Conservation (phyloP, 2,113 vertebrate species). For the Seriola aureovittata region DNA sequence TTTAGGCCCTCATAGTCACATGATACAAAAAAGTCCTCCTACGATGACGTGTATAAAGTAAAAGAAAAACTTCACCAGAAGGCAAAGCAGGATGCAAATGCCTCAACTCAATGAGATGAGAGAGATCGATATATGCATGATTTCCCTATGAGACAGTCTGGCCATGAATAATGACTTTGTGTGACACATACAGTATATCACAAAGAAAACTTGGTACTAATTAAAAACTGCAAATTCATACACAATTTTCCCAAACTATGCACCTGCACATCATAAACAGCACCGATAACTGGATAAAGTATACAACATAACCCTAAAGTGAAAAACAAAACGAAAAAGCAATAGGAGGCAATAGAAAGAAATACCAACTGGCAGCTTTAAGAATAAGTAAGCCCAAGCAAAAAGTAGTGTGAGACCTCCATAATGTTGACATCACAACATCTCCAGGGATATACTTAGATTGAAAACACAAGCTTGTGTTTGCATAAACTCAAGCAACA, state of each 20-base stretch:
- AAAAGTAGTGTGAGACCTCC: not conserved
- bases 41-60: not conserved
- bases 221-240: conserved; percentile 22
- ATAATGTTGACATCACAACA: conserved; percentile 27
- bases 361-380: not conserved
- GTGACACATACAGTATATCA: conserved; percentile 16
- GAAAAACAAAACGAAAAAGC: not conserved
- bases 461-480: conserved; percentile 56
- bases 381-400: not conserved
- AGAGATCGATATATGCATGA: conserved; percentile 62
- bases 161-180: conserved; percentile 67
- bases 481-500: conserved; percentile 58
- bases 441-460: conserved; percentile 52
- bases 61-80: conserved; percentile 58
- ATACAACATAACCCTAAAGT: not conserved
- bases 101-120: conserved; percentile 61
- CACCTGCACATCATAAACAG: not conserved
- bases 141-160: conserved; percentile 69
- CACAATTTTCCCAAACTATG: conserved; percentile 15
- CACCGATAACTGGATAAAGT: not conserved
- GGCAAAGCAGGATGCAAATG: conserved; percentile 87
- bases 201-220: conserved; percentile 18
- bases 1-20: not conserved
- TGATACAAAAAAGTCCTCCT: not conserved
- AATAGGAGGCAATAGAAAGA: not conserved